These are phyloP conservation scores for Clitarchus hookeri DNA, from an alignment of 2,888 invertebrate genomes.

Conservation along the genomic window DNA sequence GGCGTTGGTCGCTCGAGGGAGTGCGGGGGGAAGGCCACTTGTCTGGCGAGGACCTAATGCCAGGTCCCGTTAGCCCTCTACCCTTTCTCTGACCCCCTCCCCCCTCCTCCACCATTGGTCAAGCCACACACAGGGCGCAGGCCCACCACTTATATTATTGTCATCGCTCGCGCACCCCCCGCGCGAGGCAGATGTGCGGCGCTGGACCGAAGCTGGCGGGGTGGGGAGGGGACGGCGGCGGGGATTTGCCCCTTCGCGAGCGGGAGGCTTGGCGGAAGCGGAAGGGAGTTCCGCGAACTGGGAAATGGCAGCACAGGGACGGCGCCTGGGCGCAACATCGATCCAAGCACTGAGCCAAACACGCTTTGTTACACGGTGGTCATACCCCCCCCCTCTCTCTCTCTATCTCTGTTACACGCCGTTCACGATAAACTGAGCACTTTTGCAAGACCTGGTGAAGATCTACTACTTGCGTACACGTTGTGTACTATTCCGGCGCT, in stretches of 20 bases:
- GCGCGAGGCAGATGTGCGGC: neutral
- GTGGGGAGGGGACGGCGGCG: neutral
- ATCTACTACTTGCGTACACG: no score
- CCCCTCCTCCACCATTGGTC: neutral
- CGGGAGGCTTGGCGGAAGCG: neutral
- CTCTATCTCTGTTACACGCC: no score
- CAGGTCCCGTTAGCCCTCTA: slow-evolving; percentile 5
- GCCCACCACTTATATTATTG: slow-evolving; percentile 14
- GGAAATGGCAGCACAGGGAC: neutral
- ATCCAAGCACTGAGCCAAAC: neutral
- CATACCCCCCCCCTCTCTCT: no score
- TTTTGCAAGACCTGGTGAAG: no score
- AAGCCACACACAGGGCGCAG: neutral
- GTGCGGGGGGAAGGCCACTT: neutral
- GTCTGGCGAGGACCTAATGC: neutral
- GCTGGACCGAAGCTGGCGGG: neutral
- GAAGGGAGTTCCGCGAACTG: neutral
- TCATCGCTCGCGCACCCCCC: neutral
- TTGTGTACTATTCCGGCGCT: no score
- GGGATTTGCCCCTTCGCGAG: neutral
- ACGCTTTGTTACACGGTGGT: no score
- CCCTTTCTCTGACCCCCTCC: neutral
- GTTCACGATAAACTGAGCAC: no score
- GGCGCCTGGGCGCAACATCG: neutral
- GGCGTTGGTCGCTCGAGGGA: neutral